Evolutionary conservation across 2,888 invertebrate genomes (phyloP).

Genomic region (Molanna angustata): DNA sequence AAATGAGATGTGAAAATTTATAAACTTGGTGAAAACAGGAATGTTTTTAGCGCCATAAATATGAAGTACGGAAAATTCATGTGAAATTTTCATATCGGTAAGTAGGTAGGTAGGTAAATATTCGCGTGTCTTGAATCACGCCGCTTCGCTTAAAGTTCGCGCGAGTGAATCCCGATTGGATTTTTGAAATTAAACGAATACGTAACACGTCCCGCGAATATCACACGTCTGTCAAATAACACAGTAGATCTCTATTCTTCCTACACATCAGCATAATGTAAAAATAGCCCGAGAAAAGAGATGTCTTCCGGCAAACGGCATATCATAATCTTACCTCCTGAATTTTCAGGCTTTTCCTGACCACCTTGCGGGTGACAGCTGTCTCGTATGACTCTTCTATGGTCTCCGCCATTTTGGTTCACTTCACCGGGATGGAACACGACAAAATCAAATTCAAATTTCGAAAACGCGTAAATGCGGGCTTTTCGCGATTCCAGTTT

Average conservation of each 20-base stretch:
- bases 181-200: conserved; percentile 14
- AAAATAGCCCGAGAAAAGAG: conserved; percentile 12
- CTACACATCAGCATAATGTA: conserved; percentile 10
- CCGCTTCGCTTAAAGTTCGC: neutral
- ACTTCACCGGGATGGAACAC: conserved; percentile 13
- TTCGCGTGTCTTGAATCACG: conserved; percentile 1
- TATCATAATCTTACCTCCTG: conserved; percentile 61
- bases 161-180: too few relatives aligned
- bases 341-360: conserved; percentile 68
- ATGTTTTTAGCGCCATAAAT: too few relatives aligned
- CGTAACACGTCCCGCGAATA: conserved; percentile 22
- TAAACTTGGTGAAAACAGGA: too few relatives aligned
- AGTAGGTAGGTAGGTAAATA: too few relatives aligned
- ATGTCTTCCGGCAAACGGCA: conserved; percentile 8
- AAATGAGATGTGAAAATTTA: too few relatives aligned
- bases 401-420: conserved; percentile 59
- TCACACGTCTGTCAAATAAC: conserved; percentile 15
- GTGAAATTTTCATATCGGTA: too few relatives aligned
- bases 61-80: too few relatives aligned
- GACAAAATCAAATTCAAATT: neutral
- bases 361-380: conserved; percentile 67
- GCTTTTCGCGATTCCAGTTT: too few relatives aligned
- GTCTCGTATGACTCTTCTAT: conserved; percentile 69
- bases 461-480: neutral
- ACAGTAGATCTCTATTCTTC: conserved; percentile 11